phyloP scores from a whole-genome alignment of 1,140 invertebrate genomes.

The Diabrotica virgifera region DNA sequence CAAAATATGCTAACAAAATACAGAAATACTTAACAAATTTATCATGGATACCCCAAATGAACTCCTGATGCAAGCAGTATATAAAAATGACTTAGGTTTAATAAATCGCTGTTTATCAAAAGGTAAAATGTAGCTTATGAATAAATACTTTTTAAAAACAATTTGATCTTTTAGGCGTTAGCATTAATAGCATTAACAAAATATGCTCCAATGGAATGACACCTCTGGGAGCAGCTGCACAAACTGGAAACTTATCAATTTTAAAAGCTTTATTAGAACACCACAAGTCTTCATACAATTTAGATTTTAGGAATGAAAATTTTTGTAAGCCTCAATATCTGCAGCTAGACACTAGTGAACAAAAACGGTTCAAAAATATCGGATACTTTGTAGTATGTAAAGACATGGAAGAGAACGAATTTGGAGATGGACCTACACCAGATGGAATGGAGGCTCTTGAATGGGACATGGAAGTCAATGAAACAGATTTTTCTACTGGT shows the following conservation, averaged over 20 bases:
- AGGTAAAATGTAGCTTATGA: constrained; percentile 20
- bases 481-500: constrained; percentile 32
- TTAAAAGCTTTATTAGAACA: constrained; percentile 47
- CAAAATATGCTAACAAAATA: no score
- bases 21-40: no score
- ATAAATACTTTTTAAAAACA: constrained; percentile 6
- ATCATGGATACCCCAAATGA: constrained; percentile 38
- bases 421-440: constrained; percentile 54
- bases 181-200: constrained; percentile 51
- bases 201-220: constrained; percentile 50
- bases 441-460: constrained; percentile 60
- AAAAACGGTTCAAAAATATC: constrained; percentile 41
- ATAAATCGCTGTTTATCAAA: constrained; percentile 34
- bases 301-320: constrained; percentile 27
- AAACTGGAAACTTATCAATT: constrained; percentile 49
- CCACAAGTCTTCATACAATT: constrained; percentile 33
- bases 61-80: constrained; percentile 42
- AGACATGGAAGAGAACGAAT: constrained; percentile 42
- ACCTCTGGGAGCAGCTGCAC: constrained; percentile 50
- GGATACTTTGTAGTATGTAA: constrained; percentile 48
- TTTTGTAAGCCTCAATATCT: constrained; percentile 34
- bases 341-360: constrained; percentile 29
- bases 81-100: constrained; percentile 38
- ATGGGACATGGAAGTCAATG: constrained; percentile 57
- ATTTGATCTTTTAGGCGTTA: constrained; percentile 41